Evolutionary conservation across 2,797 vertebrate genomes (phyloP).

Genomic region (Nothura maculosa): DNA sequence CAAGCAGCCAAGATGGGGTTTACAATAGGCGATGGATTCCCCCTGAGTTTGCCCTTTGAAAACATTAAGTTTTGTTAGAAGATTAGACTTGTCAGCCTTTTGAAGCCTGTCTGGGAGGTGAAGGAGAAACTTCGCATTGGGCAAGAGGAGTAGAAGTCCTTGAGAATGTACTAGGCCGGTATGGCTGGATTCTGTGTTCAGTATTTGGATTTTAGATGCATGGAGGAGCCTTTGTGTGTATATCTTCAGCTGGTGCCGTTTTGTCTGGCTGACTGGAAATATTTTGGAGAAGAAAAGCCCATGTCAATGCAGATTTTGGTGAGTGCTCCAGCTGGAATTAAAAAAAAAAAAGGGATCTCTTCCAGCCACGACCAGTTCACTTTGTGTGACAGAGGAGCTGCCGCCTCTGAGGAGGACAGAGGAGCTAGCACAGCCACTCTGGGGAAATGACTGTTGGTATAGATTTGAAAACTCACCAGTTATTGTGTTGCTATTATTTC

Average conservation of each 20-base stretch:
- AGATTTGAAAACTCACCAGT: not conserved
- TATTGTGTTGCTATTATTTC: not conserved
- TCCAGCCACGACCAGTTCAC: not conserved
- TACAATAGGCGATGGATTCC: not conserved
- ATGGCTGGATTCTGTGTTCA: not conserved
- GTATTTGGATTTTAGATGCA: not conserved
- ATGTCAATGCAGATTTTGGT: not conserved
- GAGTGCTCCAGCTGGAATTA: not conserved
- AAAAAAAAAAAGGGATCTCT: not conserved
- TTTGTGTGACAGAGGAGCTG: not conserved
- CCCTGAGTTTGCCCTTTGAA: not conserved
- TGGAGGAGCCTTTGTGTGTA: not conserved
- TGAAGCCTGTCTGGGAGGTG: not conserved
- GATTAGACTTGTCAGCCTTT: not conserved
- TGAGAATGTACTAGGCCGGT: not conserved
- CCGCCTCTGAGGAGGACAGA: too few species aligned
- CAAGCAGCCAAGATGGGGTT: not conserved
- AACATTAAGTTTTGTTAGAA: not conserved
- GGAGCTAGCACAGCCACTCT: not conserved
- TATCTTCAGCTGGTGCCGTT: not conserved
- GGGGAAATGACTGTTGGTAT: not conserved
- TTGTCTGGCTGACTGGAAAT: not conserved
- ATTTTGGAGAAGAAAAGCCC: not conserved
- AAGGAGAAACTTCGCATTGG: not conserved
- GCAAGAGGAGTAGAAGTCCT: not conserved